Evolutionary conservation across 30 jellyfish, hydroid and myxozoan genomes (phyloP), one percentile per base, ranked within the genome.

Genomic region (Pseudorhiza aurosa): DNA sequence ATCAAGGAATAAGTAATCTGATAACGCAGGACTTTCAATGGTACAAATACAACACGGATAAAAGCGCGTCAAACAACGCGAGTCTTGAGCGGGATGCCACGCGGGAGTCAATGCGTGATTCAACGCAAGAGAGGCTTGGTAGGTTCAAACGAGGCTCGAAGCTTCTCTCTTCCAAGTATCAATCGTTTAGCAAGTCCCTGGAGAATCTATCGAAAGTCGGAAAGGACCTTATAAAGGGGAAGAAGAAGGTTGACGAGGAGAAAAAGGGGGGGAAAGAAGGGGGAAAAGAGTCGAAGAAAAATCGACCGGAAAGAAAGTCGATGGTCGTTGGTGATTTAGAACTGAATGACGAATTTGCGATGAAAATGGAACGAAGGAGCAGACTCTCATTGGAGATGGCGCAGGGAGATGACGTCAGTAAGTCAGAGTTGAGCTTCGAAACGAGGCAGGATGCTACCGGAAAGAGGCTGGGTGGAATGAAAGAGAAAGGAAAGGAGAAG

Each of bases 121-220:
- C 73, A 10, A 76, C 77, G 60, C 72, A 40, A 28, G 90, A 78
- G 73, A 65, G 90, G 62, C 67, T 78, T 18, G 82, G 90, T 0
- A 65, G 75, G 43, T 78, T 64, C 29, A 78, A 78, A 47, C 81
- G 90, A 17, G 90, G 90, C 53, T 78, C 90, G 8, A 78, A 78
- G 40, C 51, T 78, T 1, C 75, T 78, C 35, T 46, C 65, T 18
- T 78, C 90, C 31, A 78, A 78, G 28, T 78, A 78, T 35, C 45
- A 46, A 29, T 78, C 90, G 51, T 78, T 78, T 31, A 78, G 90
- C 29, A 78, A 78, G 42, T 62, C 82, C 0, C 44, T 78, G 42
- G 90, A 78, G 42, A 78, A 78, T 28, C 27, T 78, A 51, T 78
- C 90, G 28, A 78, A 78, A 19, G 69, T 78, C 26, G 82, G 82